These are phyloP conservation scores for Shinisaurus crocodilurus DNA, from an alignment of 2,113 vertebrate genomes.

Conservation along the genomic window DNA sequence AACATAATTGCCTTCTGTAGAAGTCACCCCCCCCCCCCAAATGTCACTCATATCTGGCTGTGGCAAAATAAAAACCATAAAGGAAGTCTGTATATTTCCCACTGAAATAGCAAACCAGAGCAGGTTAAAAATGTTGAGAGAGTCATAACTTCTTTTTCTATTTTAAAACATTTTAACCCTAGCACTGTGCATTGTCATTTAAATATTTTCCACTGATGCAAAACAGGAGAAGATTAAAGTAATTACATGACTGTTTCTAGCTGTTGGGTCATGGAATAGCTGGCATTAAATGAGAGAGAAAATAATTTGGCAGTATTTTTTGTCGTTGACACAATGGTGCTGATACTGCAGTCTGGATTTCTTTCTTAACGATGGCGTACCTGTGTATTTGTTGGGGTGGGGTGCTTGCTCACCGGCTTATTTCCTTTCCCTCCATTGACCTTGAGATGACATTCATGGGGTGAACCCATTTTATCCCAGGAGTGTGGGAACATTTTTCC, in stretches of 20 bases:
- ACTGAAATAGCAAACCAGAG: conserved; percentile 51
- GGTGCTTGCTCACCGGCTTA: not conserved
- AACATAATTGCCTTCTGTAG: conserved; percentile 75
- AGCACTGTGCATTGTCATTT: conserved; percentile 31
- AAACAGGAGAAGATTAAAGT: conserved; percentile 25
- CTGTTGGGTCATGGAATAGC: conserved; percentile 23
- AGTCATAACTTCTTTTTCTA: conserved; percentile 18
- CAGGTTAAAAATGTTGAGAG: conserved; percentile 40
- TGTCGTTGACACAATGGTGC: not conserved
- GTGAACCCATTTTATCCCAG: not conserved
- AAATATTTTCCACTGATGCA: conserved; percentile 26
- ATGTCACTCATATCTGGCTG: conserved; percentile 73
- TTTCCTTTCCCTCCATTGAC: not conserved
- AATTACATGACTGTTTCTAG: conserved; percentile 8
- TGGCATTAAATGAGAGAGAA: not conserved
- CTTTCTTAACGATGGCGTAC: not conserved
- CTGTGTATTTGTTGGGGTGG: not conserved
- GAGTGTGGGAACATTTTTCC: no score
- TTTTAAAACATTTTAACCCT: conserved; percentile 47
- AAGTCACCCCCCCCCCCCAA: conserved; percentile 62
- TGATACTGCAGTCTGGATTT: not conserved
- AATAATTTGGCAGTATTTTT: not conserved
- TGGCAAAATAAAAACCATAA: conserved; percentile 58
- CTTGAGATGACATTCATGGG: not conserved
- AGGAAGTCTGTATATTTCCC: conserved; percentile 34